Evolutionary conservation across 2,888 invertebrate species (phyloP), one percentile per base, ranked within the genome.

Genomic region (Psococerastis gibbosa): DNA sequence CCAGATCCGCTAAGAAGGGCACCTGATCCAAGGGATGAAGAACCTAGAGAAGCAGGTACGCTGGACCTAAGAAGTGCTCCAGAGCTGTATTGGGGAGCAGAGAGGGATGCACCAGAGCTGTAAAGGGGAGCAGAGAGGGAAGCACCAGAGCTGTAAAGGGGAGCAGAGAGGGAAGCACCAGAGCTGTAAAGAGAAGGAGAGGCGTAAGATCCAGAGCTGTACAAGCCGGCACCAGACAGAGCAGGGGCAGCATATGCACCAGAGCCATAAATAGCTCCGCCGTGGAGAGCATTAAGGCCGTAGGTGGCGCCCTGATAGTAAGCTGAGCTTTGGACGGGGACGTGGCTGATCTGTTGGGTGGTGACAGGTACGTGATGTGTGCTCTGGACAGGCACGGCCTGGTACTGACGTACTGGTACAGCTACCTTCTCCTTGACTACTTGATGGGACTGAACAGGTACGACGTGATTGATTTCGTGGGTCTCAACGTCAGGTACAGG

Each of bases 401-500:
- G 20, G 38, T 38, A 38, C 13, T 13, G 17, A 20, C 22, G 38
- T 18, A 38, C 38, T 18, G 38, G 38, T 4, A 38, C 9, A 5
- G 38, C 38, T 18, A 38, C 22, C 38, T 18, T 38, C 20, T 38
- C 17, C 38, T 22, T 38, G n/a, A 18, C 17, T 20, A 38, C 38
- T 20, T 38, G 38, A 20, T 38, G 20, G 20, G 38, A 38, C 22
- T 38, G 38, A 18, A 38, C 38, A 20, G 38, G 38, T 5, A 38
- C 38, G 11, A 38, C 38, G 15, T 20, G 3, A 13, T 38, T 38
- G 22, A 38, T 22, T 38, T 38, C 38, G 38, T 38, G 38, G 22
- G 38, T 38, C 22, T 38, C 38, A 20, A 38, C 38, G 22, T 38
- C 38, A 20, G 38, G 38, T 15, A 38, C 38, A 20, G 38, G 38